A percentile compares a stretch with the other conserved stretches of the same genome.
Conservation (phyloP, 2,797 vertebrate genomes). For the Geotrypetes seraphini region DNA sequence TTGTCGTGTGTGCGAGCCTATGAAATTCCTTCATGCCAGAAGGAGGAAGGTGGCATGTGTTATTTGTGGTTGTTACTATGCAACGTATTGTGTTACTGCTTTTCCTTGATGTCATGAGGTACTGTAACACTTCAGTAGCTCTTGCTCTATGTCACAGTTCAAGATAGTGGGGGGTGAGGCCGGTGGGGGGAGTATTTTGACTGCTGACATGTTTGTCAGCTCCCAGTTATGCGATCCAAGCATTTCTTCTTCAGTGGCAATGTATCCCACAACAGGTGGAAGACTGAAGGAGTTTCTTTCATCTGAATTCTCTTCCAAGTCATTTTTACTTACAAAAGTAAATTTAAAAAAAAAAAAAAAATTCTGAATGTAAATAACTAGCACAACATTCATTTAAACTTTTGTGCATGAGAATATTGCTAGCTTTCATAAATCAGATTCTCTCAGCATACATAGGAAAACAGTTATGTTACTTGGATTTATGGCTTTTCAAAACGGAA, state of each 20-base stretch:
- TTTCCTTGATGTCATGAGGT: not conserved
- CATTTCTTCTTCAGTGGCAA: not conserved
- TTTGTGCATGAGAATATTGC: too few species aligned
- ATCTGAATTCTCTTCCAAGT: too few species aligned
- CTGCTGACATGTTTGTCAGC: not conserved
- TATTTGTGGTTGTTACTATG: not conserved
- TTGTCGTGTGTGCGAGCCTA: not conserved
- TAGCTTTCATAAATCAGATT: too few species aligned
- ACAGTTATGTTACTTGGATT: too few species aligned
- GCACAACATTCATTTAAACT: too few species aligned
- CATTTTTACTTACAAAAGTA: too few species aligned
- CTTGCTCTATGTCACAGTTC: not conserved
- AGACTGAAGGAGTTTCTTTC: not conserved
- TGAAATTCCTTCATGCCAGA: slow-evolving; percentile 1
- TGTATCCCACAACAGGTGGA: not conserved
- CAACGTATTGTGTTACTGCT: slow-evolving; percentile 1
- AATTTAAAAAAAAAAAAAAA: too few species aligned
- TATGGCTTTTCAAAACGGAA: too few species aligned
- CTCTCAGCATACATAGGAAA: too few species aligned
- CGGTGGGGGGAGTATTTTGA: not conserved
- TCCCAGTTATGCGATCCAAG: not conserved
- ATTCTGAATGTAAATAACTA: too few species aligned
- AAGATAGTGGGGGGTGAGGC: too few species aligned
- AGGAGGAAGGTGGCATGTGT: not conserved
- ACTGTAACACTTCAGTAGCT: not conserved